These are phyloP conservation scores for Paramormyrops kingsleyae DNA, from an alignment of 2,113 vertebrate species.

Conservation along the genomic window DNA sequence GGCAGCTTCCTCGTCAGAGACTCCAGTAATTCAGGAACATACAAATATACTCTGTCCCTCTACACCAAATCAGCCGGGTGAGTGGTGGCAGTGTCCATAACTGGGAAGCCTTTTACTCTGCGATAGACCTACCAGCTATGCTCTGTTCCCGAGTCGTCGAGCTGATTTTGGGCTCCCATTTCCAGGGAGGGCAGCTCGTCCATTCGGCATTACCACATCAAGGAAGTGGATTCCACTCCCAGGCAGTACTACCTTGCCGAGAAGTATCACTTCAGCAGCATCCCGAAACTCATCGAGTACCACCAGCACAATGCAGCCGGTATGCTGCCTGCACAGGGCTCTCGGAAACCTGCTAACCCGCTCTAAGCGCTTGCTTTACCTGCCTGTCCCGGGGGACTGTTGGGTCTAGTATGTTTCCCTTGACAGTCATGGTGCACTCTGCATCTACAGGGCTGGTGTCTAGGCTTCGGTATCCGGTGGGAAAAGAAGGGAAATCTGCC, in stretches of 20 bases:
- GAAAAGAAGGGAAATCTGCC: conserved; percentile 62
- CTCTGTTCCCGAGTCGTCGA: neutral
- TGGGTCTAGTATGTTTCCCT: neutral
- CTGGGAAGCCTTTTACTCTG: neutral
- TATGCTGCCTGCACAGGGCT: conserved; percentile 33
- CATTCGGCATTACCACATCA: conserved; percentile 81
- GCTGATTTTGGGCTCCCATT: conserved; percentile 16
- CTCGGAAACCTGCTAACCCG: neutral
- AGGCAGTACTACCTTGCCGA: conserved; percentile 81
- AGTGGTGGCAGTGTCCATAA: conserved; percentile 35
- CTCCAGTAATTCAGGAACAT: conserved; percentile 78
- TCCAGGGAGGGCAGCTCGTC: conserved; percentile 63
- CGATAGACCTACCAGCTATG: neutral
- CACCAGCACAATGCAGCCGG: conserved; percentile 93
- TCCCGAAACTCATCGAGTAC: conserved; percentile 88
- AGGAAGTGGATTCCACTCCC: conserved; percentile 60
- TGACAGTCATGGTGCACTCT: neutral
- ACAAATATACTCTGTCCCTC: conserved; percentile 87
- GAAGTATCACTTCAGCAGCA: conserved; percentile 78
- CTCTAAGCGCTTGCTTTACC: neutral
- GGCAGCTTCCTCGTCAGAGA: conserved; percentile 89
- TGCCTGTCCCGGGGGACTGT: neutral
- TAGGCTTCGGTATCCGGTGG: conserved; percentile 80
- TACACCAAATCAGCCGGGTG: conserved; percentile 81
- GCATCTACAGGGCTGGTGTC: conserved; percentile 72